These are phyloP conservation scores for Spermophilus dauricus DNA, from an alignment of 2,113 vertebrate species.

Conservation along the genomic window DNA sequence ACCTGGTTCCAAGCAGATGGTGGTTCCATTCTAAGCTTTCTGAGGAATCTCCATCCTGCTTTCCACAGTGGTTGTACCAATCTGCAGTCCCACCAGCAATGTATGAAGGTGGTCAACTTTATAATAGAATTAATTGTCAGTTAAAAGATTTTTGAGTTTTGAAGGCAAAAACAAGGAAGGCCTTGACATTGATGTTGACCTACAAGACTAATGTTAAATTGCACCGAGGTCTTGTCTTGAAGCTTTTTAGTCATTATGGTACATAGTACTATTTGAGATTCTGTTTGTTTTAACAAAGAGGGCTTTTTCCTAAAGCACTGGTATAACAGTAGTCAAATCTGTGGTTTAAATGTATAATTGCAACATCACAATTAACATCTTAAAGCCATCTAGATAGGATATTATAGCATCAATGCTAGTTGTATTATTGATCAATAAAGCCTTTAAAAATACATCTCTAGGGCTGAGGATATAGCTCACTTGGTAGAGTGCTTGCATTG, in stretches of 20 bases:
- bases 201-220: background rate
- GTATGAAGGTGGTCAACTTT: background rate
- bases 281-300: constrained; percentile 2
- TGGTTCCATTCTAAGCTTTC: too few relatives aligned
- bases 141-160: constrained; percentile 15
- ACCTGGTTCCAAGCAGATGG: too few relatives aligned
- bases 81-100: too few relatives aligned
- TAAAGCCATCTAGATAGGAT: background rate
- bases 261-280: background rate
- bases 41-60: too few relatives aligned
- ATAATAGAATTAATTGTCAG: background rate
- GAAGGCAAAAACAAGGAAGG: constrained; percentile 5
- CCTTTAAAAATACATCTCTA: background rate
- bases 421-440: background rate
- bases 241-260: background rate
- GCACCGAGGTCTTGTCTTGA: background rate
- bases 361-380: background rate
- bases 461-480: too few relatives aligned
- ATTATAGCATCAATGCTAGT: background rate
- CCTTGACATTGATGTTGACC: background rate
- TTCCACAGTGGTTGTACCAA: too few relatives aligned
- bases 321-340: background rate
- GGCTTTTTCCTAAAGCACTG: background rate
- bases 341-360: background rate
- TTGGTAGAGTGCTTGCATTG: too few relatives aligned